Base-by-base conservation (phyloP, 2,113 vertebrate genomes). In the Penelope pileata region DNA sequence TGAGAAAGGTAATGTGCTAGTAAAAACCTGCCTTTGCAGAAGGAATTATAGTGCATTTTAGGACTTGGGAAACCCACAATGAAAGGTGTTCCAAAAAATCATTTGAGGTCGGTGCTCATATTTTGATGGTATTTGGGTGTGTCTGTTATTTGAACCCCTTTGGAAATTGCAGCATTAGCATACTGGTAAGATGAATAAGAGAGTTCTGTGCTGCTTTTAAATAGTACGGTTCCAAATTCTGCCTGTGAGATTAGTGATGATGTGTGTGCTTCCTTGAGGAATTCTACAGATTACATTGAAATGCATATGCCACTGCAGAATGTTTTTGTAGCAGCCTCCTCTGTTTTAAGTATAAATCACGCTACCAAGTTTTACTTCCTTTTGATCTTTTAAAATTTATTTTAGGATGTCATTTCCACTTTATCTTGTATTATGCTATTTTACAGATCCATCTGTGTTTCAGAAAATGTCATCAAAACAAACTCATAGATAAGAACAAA, bases 1-100 rank as follows among this genome's bases (percentile, higher is more conserved):
- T 72, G 93, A 98, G 64, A 94, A 97, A 98, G 97, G 98, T 97
- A 50, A 69, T 53, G 17, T 0, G 29, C 76, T 29, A 68, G 56
- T 62, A 50, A 70, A 80, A 94, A 53, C 36, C 43, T 70, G 0
- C 36, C 13, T 63, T 75, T 45, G 26, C 36, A 53, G 24, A 59
- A 64, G 24, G 29, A 74, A 38, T 89, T 74, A 7, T 0, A 16
- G 15, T 60, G 17, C 5, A 12, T n/a, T 86, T 83, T 6, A 42
- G 27, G 42, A 40, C 60, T 51, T 81, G 27, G n/a, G 48, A 60
- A 79, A 22, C 34, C 75, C 26, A 6, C 12, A 62, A n/a, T 29
- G 32, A 84, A 18, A 72, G 24, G 6, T 50, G 8, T 79, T 93
- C 1, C 48, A 32, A 82, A 79, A 27, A 17, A 38, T 47, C 29